phyloP scores from a whole-genome alignment of 2,797 vertebrate genomes.

The Smutsia gigantea region DNA sequence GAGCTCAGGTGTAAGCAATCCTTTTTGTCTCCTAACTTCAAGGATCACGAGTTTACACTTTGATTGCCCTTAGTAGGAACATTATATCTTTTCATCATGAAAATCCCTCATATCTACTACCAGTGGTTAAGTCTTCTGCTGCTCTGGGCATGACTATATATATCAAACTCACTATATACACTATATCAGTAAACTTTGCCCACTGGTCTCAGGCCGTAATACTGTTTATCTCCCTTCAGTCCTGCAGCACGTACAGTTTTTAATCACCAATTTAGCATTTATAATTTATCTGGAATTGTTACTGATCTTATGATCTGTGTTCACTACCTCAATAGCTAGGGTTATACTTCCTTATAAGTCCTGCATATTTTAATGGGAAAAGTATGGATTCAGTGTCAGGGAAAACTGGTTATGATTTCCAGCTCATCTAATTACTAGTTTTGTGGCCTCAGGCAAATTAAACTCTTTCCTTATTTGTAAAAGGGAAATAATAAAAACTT shows the following conservation, averaged over 20 bases:
- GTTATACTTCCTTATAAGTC: background rate
- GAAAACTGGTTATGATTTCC: background rate
- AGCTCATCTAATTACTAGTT: background rate
- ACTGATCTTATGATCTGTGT: background rate
- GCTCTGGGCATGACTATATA: background rate
- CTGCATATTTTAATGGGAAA: background rate
- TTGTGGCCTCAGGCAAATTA: background rate
- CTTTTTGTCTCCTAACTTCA: background rate
- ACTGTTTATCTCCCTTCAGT: background rate
- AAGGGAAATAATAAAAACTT: slow-evolving; percentile 3
- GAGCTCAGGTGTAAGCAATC: background rate
- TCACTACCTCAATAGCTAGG: background rate
- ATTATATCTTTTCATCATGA: background rate
- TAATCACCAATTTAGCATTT: background rate
- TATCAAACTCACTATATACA: no score
- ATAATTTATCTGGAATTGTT: background rate
- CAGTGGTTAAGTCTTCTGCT: background rate
- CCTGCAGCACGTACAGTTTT: background rate
- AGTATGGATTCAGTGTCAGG: background rate
- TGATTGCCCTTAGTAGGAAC: background rate
- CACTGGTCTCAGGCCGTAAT: background rate
- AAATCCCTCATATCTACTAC: background rate
- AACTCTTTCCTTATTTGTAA: slow-evolving; percentile 31
- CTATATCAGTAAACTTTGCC: background rate
- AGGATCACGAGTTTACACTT: background rate